phyloP scores from a whole-genome alignment of 2,797 vertebrate genomes.

The Anguilla megastoma region DNA sequence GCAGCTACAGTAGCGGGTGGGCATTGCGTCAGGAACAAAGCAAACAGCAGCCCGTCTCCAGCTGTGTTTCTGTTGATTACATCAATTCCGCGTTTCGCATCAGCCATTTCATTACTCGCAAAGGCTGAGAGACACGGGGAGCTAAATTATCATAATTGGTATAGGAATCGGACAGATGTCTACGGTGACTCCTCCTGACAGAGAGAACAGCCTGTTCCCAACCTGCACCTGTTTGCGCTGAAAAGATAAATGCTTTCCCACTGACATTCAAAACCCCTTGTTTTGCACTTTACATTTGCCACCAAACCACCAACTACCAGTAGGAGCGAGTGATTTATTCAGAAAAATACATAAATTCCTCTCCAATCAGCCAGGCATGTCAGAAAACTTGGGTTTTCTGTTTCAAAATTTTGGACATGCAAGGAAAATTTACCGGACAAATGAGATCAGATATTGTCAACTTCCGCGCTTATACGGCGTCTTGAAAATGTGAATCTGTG shows the following conservation, averaged over 20 bases:
- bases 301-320: not conserved
- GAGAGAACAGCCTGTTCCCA: not conserved
- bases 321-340: not conserved
- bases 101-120: not conserved
- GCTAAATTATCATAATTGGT: not conserved
- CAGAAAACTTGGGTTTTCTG: not conserved
- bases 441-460: not conserved
- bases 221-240: not conserved
- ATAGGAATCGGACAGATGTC: conserved; percentile 1
- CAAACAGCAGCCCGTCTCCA: not conserved
- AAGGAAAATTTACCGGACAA: not conserved
- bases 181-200: not conserved
- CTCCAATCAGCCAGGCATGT: not conserved
- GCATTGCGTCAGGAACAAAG: not conserved
- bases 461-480: not conserved
- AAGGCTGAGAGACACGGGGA: not conserved
- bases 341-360: not conserved
- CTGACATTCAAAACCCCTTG: not conserved
- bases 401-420: not conserved
- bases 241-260: not conserved
- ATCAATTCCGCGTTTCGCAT: not conserved
- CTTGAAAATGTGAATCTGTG: not conserved
- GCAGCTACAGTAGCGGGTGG: not conserved
- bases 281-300: not conserved
- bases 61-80: not conserved